These are phyloP conservation scores for Nipponia nippon DNA, from an alignment of 2,113 vertebrate species.

Conservation along the genomic window DNA sequence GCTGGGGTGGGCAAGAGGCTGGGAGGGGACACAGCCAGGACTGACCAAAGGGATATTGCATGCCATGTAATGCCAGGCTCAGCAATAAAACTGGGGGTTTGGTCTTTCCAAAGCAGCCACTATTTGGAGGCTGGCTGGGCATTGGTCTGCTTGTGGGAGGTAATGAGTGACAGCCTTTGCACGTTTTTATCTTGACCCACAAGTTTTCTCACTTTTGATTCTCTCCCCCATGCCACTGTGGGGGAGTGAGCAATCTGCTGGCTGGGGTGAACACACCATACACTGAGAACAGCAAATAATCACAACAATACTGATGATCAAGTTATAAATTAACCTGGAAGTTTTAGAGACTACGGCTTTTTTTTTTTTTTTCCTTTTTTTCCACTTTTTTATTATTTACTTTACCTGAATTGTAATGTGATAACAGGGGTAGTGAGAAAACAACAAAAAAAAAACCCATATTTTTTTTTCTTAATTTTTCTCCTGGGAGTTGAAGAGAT, in stretches of 20 bases:
- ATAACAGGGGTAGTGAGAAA: neutral
- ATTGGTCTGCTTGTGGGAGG: neutral
- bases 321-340: neutral
- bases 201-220: neutral
- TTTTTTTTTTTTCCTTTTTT: neutral
- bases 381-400: neutral
- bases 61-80: fast-evolving
- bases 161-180: neutral
- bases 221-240: neutral
- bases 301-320: neutral
- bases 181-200: neutral
- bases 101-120: neutral
- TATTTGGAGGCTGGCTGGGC: neutral
- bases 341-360: neutral
- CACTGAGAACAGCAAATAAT: neutral
- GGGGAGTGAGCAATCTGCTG: neutral
- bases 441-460: fast-evolving
- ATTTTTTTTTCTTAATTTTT: neutral
- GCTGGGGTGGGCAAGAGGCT: neutral
- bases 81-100: neutral
- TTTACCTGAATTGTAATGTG: neutral
- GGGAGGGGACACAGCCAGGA: neutral
- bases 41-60: neutral
- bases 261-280: neutral
- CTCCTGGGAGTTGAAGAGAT: neutral